A percentile compares a stretch with the other conserved stretches of the same genome.
These are phyloP conservation scores for Tiphia femorata DNA, from an alignment of 2,888 invertebrate genomes.

Conservation along the genomic window DNA sequence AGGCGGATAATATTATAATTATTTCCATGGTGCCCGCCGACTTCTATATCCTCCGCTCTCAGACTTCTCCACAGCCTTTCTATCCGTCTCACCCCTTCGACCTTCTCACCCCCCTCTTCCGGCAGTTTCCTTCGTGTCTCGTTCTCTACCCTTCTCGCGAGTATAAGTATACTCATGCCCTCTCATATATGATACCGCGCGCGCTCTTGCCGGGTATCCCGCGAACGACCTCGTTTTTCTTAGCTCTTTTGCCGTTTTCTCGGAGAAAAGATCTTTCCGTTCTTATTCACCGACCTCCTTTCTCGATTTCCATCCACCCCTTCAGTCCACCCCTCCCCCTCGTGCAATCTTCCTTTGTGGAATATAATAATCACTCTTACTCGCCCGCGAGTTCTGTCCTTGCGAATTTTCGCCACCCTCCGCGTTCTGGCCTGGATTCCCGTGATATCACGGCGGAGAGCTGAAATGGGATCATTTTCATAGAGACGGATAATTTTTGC, in stretches of 20 bases:
- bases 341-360: not conserved
- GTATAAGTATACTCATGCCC: no score
- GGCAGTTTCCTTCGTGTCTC: no score
- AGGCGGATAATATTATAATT: slow-evolving; percentile 24
- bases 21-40: slow-evolving; percentile 9
- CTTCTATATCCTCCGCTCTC: not conserved
- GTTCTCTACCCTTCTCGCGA: no score
- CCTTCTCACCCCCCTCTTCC: no score
- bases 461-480: no score
- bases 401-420: no score
- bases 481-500: no score
- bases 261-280: not conserved
- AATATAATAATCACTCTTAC: slow-evolving; percentile 36
- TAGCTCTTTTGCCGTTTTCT: not conserved
- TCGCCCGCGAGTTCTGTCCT: slow-evolving; percentile 17
- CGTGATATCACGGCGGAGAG: no score
- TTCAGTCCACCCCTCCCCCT: slow-evolving; percentile 8
- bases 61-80: no score
- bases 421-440: no score
- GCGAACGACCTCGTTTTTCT: slow-evolving; percentile 1
- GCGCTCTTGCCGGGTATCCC: slow-evolving; percentile 2
- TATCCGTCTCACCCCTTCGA: no score
- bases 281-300: not conserved
- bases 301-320: slow-evolving; percentile 6
- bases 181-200: slow-evolving; percentile 4